A percentile compares a stretch with the other conserved stretches of the same genome.
Conservation (phyloP, 37 sponge, comb jelly and placozoan genomes). For the Agelas oroides region DNA sequence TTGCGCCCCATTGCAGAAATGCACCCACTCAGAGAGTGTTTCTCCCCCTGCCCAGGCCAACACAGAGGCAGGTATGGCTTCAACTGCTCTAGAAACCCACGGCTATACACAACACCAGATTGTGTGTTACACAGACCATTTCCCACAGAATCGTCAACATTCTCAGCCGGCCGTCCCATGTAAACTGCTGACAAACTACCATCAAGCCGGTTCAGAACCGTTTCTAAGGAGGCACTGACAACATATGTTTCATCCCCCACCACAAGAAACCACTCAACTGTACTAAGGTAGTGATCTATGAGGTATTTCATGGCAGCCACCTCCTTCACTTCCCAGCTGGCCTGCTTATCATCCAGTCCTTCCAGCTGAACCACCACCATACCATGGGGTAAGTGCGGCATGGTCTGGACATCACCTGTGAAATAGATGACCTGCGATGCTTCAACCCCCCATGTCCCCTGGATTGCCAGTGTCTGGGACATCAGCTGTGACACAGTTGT, state of each 20-base stretch:
- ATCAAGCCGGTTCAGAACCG: constrained; percentile 18
- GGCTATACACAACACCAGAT: constrained; percentile 53
- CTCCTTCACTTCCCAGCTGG: constrained; percentile 55
- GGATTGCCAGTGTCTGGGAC: constrained; percentile 57
- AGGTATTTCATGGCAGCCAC: constrained; percentile 47
- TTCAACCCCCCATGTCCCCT: constrained; percentile 51
- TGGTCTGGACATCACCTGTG: constrained; percentile 20
- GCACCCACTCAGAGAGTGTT: constrained; percentile 20
- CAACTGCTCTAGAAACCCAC: constrained; percentile 25
- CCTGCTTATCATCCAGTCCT: constrained; percentile 29
- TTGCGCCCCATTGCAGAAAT: constrained; percentile 26
- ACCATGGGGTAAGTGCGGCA: constrained; percentile 51
- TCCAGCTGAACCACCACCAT: constrained; percentile 67
- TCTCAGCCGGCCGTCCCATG: constrained; percentile 20
- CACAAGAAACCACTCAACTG: constrained; percentile 59
- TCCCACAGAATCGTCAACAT: no score
- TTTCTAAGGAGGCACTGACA: constrained; percentile 15
- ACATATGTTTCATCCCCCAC: constrained; percentile 55
- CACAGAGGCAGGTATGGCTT: constrained; percentile 51
- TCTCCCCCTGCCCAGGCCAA: constrained; percentile 41
- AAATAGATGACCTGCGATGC: constrained; percentile 46
- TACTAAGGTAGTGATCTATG: constrained; percentile 25
- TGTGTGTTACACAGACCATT: constrained; percentile 7
- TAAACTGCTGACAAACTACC: constrained; percentile 29
- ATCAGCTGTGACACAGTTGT: constrained; percentile 33